phyloP scores from a whole-genome alignment of 2,113 vertebrate genomes.

The Myotis davidii region DNA sequence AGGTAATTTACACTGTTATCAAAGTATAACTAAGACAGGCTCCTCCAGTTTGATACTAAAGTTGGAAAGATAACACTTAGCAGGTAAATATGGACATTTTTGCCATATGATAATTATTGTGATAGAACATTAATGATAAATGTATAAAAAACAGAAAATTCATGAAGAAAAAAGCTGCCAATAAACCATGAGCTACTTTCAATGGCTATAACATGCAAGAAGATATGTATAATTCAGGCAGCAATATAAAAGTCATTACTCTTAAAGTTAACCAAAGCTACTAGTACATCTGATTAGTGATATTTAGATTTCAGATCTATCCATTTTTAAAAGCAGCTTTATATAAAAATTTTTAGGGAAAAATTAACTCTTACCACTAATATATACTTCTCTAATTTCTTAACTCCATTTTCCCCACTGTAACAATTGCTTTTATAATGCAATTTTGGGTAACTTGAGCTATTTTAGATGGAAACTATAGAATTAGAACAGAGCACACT shows the following conservation, averaged over 20 bases:
- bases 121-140: neutral
- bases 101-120: neutral
- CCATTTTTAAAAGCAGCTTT: neutral
- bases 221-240: neutral
- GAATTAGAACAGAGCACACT: neutral
- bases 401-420: neutral
- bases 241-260: neutral
- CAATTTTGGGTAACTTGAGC: neutral
- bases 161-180: neutral
- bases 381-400: neutral
- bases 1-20: neutral
- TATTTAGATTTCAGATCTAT: neutral
- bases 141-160: neutral
- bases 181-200: neutral
- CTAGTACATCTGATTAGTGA: neutral
- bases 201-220: neutral
- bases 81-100: neutral
- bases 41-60: neutral
- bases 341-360: neutral
- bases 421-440: neutral
- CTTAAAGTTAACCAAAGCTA: conserved; percentile 16
- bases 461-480: neutral
- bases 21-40: neutral
- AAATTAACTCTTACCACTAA: neutral
- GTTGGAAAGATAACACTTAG: neutral